These are phyloP conservation scores for Fissipunctia ypsillon DNA, from an alignment of 2,888 invertebrate species.

Conservation along the genomic window DNA sequence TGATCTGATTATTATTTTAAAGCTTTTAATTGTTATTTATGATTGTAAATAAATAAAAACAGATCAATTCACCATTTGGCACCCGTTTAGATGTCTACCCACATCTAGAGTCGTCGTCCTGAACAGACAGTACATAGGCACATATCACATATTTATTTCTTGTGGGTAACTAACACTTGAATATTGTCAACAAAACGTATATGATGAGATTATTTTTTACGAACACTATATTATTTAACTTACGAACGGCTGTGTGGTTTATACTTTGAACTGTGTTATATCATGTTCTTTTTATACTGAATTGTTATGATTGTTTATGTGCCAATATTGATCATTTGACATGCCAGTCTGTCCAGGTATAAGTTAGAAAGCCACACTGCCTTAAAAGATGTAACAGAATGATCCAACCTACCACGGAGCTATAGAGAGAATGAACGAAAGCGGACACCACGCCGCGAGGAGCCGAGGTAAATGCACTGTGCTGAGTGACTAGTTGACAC, in stretches of 20 bases:
- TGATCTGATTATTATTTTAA: constrained; percentile 58
- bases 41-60: constrained; percentile 58
- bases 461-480: constrained; percentile 88
- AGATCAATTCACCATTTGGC: constrained; percentile 28
- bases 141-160: constrained; percentile 78
- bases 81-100: constrained; percentile 42
- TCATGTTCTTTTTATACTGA: constrained; percentile 63
- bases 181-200: constrained; percentile 74
- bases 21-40: constrained; percentile 54
- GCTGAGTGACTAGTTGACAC: constrained; percentile 80
- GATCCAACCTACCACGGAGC: constrained; percentile 82
- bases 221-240: constrained; percentile 59
- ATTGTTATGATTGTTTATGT: constrained; percentile 73
- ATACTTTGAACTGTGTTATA: constrained; percentile 68
- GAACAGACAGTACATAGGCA: constrained; percentile 59
- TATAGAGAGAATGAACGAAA: constrained; percentile 79
- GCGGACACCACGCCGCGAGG: constrained; percentile 82
- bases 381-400: constrained; percentile 83
- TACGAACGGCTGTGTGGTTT: constrained; percentile 84
- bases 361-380: constrained; percentile 88
- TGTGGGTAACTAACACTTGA: constrained; percentile 77
- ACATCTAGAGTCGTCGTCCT: constrained; percentile 56
- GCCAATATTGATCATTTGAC: constrained; percentile 82
- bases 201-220: constrained; percentile 72
- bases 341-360: constrained; percentile 89